Conservation (phyloP, 2,113 vertebrate genomes). For the Megaceryle torquata region DNA sequence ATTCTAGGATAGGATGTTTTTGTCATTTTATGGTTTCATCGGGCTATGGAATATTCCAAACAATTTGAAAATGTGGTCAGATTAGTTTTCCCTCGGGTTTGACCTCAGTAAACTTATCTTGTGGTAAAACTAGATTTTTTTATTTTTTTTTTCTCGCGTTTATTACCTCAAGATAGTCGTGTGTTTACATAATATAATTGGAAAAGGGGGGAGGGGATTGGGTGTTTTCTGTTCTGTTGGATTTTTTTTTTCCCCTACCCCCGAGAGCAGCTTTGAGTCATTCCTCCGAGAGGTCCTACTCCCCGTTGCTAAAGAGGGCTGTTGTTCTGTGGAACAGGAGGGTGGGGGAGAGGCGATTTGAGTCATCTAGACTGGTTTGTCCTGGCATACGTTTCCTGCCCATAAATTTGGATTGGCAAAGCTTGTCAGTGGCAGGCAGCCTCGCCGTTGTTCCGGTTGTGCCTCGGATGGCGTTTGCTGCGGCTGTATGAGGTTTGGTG, state of each 20-base stretch:
- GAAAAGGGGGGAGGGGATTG: too few relatives aligned
- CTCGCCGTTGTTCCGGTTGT: background rate
- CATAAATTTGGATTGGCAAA: conserved; percentile 71
- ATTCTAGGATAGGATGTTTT: conserved; percentile 62
- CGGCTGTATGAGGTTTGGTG: background rate
- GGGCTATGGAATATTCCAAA: conserved; percentile 48
- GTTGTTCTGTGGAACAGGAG: conserved; percentile 65
- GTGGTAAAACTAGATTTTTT: background rate
- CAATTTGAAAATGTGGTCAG: conserved; percentile 49
- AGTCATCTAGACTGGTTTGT: conserved; percentile 75
- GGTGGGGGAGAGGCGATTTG: conserved; percentile 68
- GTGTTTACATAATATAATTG: background rate
- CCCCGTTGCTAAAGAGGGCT: conserved; percentile 46
- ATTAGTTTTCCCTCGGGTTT: conserved; percentile 50
- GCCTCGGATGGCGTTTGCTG: background rate
- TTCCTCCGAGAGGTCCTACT: conserved; percentile 52
- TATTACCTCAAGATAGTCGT: background rate
- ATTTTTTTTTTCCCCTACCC: background rate
- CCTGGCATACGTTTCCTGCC: conserved; percentile 74
- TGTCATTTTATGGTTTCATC: conserved; percentile 58
- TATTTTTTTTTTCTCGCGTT: background rate
- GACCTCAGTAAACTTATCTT: conserved; percentile 62
- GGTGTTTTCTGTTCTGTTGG: background rate
- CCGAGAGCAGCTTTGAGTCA: conserved; percentile 68
- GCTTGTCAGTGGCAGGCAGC: background rate